Evolutionary conservation across 2,797 vertebrate species (phyloP).

Genomic region (Sebastes taczanowskii): DNA sequence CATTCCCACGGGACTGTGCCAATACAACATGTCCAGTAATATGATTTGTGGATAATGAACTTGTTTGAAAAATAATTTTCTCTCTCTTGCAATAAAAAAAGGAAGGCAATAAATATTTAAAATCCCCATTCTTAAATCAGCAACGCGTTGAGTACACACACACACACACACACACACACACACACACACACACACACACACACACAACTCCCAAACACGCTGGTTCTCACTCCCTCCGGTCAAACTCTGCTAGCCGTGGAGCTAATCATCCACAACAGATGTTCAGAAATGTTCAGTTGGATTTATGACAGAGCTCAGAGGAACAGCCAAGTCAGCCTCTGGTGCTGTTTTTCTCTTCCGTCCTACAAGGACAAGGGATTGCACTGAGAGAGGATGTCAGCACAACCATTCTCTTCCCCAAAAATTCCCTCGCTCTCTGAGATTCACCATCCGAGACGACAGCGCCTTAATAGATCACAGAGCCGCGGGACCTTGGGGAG

Average conservation of each 20-base stretch:
- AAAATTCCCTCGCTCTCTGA: conserved; percentile 63
- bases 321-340: conserved; percentile 83
- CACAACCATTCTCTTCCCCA: conserved; percentile 62
- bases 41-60: conserved; percentile 40
- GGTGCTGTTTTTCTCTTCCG: conserved; percentile 75
- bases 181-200: conserved; percentile 20
- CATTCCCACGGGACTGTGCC: conserved; percentile 22
- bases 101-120: conserved; percentile 53
- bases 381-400: conserved; percentile 74
- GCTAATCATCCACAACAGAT: conserved; percentile 86
- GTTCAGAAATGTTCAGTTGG: conserved; percentile 83
- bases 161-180: conserved; percentile 18
- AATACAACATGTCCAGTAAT: conserved; percentile 28
- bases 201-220: conserved; percentile 48
- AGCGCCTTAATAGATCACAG: conserved; percentile 75
- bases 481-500: conserved; percentile 69
- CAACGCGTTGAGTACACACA: conserved; percentile 45
- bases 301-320: conserved; percentile 82
- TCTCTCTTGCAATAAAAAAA: conserved; percentile 3
- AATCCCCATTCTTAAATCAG: conserved; percentile 69
- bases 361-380: conserved; percentile 80
- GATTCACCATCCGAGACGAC: conserved; percentile 69
- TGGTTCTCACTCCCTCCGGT: conserved; percentile 71
- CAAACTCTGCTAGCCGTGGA: conserved; percentile 79
- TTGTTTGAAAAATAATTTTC: conserved; percentile 37